These are phyloP conservation scores for Caiman crocodilus DNA, from an alignment of 2,797 vertebrate species.

Conservation along the genomic window DNA sequence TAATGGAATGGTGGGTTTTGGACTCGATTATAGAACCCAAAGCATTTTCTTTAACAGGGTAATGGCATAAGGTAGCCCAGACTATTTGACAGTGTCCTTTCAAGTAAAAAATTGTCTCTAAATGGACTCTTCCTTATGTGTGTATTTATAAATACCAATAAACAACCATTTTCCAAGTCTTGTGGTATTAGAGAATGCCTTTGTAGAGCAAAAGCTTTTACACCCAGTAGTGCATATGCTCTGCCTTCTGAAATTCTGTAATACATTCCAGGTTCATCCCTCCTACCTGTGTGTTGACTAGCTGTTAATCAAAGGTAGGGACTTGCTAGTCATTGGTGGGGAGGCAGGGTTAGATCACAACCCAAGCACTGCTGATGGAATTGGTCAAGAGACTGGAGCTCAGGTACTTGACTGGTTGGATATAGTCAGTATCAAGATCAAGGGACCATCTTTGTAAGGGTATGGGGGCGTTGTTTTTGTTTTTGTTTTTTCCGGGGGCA, in stretches of 20 bases:
- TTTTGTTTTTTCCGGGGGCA: accelerated
- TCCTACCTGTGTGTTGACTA: not conserved
- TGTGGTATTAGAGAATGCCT: not conserved
- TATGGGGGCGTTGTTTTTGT: not conserved
- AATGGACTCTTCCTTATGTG: conserved; percentile 60
- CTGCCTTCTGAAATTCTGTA: not conserved
- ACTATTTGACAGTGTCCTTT: conserved; percentile 61
- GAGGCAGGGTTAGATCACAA: not conserved
- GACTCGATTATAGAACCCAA: conserved; percentile 41
- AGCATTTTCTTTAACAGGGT: not conserved
- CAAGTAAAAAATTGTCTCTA: conserved; percentile 51
- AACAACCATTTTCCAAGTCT: conserved; percentile 60
- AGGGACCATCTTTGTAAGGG: accelerated
- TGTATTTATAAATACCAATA: conserved; percentile 77
- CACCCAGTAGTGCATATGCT: accelerated
- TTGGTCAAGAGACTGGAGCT: not conserved
- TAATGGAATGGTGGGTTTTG: not conserved
- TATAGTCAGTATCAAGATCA: accelerated
- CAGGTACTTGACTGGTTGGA: accelerated
- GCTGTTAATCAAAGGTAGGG: not conserved
- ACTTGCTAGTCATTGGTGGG: not conserved
- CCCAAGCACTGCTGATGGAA: not conserved
- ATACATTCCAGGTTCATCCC: not conserved
- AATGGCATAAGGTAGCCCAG: conserved; percentile 49
- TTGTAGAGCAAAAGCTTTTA: not conserved